Base-by-base conservation (phyloP, 1,140 invertebrate species). In the Polypedilum pembai region DNA sequence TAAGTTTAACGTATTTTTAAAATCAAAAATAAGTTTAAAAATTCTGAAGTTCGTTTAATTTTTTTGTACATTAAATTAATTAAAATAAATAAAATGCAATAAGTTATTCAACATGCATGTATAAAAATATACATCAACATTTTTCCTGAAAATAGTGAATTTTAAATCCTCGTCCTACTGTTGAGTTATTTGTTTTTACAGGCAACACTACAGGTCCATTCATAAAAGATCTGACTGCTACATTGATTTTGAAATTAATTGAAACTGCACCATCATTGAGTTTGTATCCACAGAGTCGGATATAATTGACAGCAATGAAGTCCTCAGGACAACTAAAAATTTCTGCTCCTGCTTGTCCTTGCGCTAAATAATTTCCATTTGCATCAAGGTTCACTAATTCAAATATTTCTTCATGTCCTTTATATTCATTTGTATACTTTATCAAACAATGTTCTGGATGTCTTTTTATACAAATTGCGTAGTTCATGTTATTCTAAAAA, bases 261-360 rank as follows among this genome's bases (percentile, higher is more conserved):
- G 40, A 40, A 2, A 85, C 77, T 1, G 85, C 83, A 12, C 87
- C 89, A 79, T 91, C 90, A 78, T 92, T 92, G 1, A 92, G 83
- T n/a, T 87, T 83, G 74, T 90, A 88, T 0, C 91, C 91, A 78
- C 91, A 92, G 7, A 92, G 81, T 75, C 90, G 83, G 8, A 87
- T 85, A 15, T 88, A 88, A 75, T 89, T 86, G 73, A 91, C 83
- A 0, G 89, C 80, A 24, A 92, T 83, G 79, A 88, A 92, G 78
- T 92, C 90, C 74, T 87, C 86, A 0, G 90, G 90, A 78, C 90
- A 92, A 78, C 90, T 88, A 76, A 88, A 86, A 74, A 90, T 85
- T 74, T 91, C 90, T 33, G 88, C 86, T 0, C 90, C 91, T 1
- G 90, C 90, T 79, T 91, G 88, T 0, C 85, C 86, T 72, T 85